Base-by-base conservation (phyloP, 2,113 vertebrate species). In the Siphamia tubifer region DNA sequence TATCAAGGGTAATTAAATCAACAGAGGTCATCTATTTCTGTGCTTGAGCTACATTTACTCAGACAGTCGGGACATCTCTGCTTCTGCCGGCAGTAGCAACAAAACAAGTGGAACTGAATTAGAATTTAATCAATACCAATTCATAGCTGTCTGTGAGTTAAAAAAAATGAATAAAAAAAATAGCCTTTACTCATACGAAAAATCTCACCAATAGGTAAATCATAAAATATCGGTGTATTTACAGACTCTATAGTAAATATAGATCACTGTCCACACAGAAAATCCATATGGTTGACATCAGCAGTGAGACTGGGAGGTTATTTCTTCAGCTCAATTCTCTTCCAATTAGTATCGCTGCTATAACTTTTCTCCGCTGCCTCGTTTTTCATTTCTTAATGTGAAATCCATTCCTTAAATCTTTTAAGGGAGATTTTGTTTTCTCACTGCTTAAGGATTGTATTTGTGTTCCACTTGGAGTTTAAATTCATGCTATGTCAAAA, bases 81-180 rank as follows among this genome's bases (percentile, higher is more conserved):
- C 79, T 49, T 64, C 55, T 68, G 52, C 64, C 32, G 44, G 77
- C 65, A 62, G 72, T 47, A 85, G 79, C 61, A 61, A 60, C 56
- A 24, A 84, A 87, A 79, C 24, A 1, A 48, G 52, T 38, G 52
- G 71, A 83, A 85, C 76, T 85, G 72, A 91, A 88, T 90, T 81
- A 78, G 74, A 88, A 82, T 79, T 67, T 13, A 88, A 90, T 91
- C 90, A 79, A 92, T 91, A 88, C 32, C 83, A 85, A 89, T 89
- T 87, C 80, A 86, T 72, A 76, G 83, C 79, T 89, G 82, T 87
- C 82, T 51, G 20, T n/a, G n/a, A n/a, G n/a, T n/a, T n/a, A n/a
- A n/a, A n/a, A n/a, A n/a, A 20, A 47, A 38, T 73, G 73, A 85
- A 45, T 6, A 23, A 21, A 68, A 84, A 86, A 87, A 86, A 85